Evolutionary conservation across 1,140 invertebrate species (phyloP).

Genomic region (Drosophila sproati): DNA sequence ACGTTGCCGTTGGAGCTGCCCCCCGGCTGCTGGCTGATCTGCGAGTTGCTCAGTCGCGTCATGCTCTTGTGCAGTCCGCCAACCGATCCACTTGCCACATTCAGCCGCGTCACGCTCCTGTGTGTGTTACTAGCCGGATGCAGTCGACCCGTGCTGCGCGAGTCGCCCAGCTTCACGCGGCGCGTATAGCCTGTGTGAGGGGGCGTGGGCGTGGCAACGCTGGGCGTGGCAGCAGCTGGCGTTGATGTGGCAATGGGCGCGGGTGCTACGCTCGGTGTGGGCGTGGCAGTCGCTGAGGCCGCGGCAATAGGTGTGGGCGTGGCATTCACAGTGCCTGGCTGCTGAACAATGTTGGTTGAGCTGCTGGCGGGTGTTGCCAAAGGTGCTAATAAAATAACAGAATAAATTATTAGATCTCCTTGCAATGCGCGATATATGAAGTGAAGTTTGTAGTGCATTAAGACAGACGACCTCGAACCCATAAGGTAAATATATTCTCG

Average conservation of each 20-base stretch:
- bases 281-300: not conserved
- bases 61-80: slow-evolving; percentile 92
- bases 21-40: slow-evolving; percentile 86
- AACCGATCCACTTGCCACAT: slow-evolving; percentile 89
- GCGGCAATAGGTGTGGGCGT: slow-evolving; percentile 3
- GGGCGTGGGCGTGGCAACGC: slow-evolving; percentile 55
- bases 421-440: too few species aligned
- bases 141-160: slow-evolving; percentile 88
- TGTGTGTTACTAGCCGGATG: slow-evolving; percentile 89
- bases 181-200: slow-evolving; percentile 86
- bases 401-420: not conserved
- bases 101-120: slow-evolving; percentile 90
- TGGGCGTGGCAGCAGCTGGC: not conserved
- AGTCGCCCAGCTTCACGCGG: slow-evolving; percentile 88
- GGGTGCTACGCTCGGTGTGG: slow-evolving; percentile 10
- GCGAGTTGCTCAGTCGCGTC: slow-evolving; percentile 91
- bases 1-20: slow-evolving; percentile 79
- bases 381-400: slow-evolving; percentile 11
- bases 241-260: slow-evolving; percentile 43
- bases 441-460: too few species aligned
- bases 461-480: too few species aligned
- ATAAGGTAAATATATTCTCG: too few species aligned
- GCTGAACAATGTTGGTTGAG: slow-evolving; percentile 32
- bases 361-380: slow-evolving; percentile 38
- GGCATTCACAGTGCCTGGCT: slow-evolving; percentile 3